Evolutionary conservation across 2,888 invertebrate species (phyloP).

Genomic region (Phalera bucephala): DNA sequence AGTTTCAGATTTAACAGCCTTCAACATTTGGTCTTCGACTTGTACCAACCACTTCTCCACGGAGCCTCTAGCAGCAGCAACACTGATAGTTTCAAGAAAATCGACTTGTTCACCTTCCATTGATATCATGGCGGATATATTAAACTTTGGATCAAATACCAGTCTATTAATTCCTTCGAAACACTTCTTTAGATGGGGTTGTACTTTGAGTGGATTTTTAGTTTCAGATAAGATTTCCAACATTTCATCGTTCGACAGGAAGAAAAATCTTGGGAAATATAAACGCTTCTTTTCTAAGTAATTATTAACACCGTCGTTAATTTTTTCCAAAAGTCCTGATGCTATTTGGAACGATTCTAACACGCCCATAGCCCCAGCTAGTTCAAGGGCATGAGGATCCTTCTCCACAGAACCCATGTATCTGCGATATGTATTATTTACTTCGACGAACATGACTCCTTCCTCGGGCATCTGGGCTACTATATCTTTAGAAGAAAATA

Average conservation of each 20-base stretch:
- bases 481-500: conserved; percentile 94
- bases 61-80: conserved; percentile 89
- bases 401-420: conserved; percentile 85
- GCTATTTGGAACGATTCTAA: conserved; percentile 88
- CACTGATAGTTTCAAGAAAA: conserved; percentile 85
- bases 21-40: conserved; percentile 92
- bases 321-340: conserved; percentile 87
- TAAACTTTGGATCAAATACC: conserved; percentile 86
- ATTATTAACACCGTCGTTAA: conserved; percentile 91
- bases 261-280: conserved; percentile 94
- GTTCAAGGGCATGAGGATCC: conserved; percentile 86
- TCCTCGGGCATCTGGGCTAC: conserved; percentile 94
- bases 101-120: conserved; percentile 88
- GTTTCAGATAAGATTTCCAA: conserved; percentile 95
- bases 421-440: conserved; percentile 86
- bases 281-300: conserved; percentile 93
- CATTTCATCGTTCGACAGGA: conserved; percentile 95
- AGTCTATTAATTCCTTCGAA: conserved; percentile 93
- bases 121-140: conserved; percentile 90
- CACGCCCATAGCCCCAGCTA: conserved; percentile 86
- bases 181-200: conserved; percentile 93
- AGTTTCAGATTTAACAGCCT: conserved; percentile 87
- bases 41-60: conserved; percentile 94
- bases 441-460: conserved; percentile 89
- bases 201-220: conserved; percentile 91